Conservation (phyloP, 2,797 vertebrate genomes). For the Aphelocoma californica region DNA sequence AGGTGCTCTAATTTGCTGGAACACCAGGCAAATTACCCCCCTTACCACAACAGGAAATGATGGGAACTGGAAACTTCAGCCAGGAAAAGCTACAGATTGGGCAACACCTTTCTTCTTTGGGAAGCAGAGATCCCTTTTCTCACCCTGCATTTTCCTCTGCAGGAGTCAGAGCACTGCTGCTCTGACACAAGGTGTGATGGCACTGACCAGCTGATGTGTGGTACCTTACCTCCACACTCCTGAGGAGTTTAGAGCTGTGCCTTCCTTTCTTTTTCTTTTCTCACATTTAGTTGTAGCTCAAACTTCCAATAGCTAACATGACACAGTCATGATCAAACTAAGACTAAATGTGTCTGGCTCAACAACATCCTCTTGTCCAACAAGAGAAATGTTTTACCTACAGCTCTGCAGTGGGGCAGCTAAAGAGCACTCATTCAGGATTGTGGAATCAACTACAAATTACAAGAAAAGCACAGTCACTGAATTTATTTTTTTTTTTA, state of each 20-base stretch:
- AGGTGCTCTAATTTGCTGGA: slow-evolving; percentile 8
- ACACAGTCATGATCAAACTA: neutral
- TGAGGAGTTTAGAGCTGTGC: neutral
- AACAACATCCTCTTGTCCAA: neutral
- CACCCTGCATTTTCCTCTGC: neutral
- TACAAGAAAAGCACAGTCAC: neutral
- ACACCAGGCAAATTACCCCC: neutral
- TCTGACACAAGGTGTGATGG: neutral
- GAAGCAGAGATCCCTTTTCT: neutral
- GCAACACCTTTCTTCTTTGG: neutral
- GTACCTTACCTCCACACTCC: neutral
- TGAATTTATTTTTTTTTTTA: neutral
- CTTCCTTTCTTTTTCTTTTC: neutral
- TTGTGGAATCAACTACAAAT: neutral
- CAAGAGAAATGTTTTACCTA: neutral
- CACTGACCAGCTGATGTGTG: neutral
- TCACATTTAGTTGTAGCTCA: neutral
- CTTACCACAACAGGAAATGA: neutral
- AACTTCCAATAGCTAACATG: neutral
- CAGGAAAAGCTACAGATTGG: neutral
- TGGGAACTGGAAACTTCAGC: neutral
- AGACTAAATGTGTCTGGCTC: neutral
- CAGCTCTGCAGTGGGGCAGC: neutral
- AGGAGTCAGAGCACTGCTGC: neutral
- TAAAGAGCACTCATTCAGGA: neutral